A percentile compares a stretch with the other conserved stretches of the same genome.
Conservation (phyloP, 53 echinoderm and acorn worm genomes). For the Arbacia lixula region DNA sequence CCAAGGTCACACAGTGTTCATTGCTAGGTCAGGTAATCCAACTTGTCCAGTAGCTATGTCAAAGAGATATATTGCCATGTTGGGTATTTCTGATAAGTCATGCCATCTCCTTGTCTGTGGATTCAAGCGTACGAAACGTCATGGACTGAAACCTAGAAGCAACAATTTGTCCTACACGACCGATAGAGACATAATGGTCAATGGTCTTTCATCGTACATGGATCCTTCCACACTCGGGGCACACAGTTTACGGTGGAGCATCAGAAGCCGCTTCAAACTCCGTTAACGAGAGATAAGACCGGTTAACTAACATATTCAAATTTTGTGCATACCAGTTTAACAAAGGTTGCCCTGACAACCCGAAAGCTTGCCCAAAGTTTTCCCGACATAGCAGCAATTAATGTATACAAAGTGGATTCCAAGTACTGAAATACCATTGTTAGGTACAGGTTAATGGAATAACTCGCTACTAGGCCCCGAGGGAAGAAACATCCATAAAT, state of each 20-base stretch:
- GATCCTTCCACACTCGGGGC: conserved; percentile 13
- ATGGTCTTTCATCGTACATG: conserved; percentile 6
- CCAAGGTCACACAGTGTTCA: conserved; percentile 61
- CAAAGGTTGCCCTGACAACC: too few species aligned
- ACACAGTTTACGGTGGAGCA: too few species aligned
- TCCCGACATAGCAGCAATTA: too few species aligned
- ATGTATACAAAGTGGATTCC: too few species aligned
- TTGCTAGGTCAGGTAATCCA: conserved; percentile 54
- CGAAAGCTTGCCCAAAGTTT: too few species aligned
- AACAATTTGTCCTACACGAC: conserved; percentile 17
- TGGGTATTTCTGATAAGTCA: neutral
- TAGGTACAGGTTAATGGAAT: too few species aligned
- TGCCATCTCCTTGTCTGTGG: conserved; percentile 42
- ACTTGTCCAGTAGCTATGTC: conserved; percentile 66
- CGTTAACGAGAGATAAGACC: conserved; percentile 60
- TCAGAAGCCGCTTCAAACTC: conserved; percentile 46
- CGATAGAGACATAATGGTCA: neutral
- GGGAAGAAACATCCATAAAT: too few species aligned
- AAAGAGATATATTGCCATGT: conserved; percentile 44
- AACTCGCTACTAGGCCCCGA: too few species aligned
- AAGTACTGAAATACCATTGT: too few species aligned
- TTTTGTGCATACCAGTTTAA: too few species aligned
- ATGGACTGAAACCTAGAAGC: too few species aligned
- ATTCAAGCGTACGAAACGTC: conserved; percentile 25
- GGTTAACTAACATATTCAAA: too few species aligned